Evolutionary conservation across 2,888 invertebrate species (phyloP), one percentile per base, ranked within the genome.

Genomic region (Dolichomitus sp.): DNA sequence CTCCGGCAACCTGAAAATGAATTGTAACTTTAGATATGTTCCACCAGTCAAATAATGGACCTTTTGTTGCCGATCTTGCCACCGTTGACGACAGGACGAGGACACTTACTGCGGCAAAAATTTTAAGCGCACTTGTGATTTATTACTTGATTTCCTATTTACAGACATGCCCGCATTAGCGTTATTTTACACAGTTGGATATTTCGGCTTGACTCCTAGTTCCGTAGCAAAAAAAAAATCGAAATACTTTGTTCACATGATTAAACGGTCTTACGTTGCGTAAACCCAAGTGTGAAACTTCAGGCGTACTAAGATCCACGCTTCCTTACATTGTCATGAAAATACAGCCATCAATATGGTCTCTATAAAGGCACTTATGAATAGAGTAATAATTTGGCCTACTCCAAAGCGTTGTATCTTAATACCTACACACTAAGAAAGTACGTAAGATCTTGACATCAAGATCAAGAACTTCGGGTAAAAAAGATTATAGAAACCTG

Each of bases 21-120:
- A 78, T 82, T 61, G 59, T 63, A 65, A 74, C 59, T 86, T 86
- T 84, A 86, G 83, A 83, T 83, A 78, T 84, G 85, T 84, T 84
- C 86, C 4, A 74, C 27, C 12, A 63, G 54, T 27, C 17, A 2
- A 40, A 37, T 12, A 4, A 54, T 45, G 11, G 42, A 61, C 72
- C 12, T 54, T 79, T 59, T 17, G 42, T 37, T 19, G 19, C 3
- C 45, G 37, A 59, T 66, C 42, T 57, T 59, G 40, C 37, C 14
- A 61, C 14, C 61, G n/a, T 59, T 33, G 23, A 63, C 48, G 59
- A 33, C 23, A 45, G 42, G 42, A 30, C 65, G 57, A 42, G 33
- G 65, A 77, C 72, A 81, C 77, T 81, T 66, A 81, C 77, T 59
- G 40, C 23, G 50, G 14, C 33, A 23, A 59, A 48, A 48, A 48